phyloP scores from a whole-genome alignment of 2,797 vertebrate genomes.

The Furcifer pardalis region DNA sequence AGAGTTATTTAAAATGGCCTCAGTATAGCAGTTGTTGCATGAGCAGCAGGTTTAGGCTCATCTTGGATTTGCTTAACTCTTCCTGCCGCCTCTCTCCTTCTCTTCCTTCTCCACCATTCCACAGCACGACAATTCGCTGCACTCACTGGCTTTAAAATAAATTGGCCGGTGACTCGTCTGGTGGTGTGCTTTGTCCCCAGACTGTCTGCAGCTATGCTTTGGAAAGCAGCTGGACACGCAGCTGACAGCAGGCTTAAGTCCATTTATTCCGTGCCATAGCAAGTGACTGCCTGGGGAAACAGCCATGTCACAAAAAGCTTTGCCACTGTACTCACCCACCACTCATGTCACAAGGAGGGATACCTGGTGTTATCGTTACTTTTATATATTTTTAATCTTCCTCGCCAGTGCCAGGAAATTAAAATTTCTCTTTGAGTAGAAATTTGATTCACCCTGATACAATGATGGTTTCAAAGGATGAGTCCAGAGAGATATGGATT shows the following conservation, averaged over 20 bases:
- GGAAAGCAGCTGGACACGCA: constrained; percentile 57
- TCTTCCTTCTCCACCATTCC: constrained; percentile 32
- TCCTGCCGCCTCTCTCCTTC: no score
- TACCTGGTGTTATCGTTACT: neutral
- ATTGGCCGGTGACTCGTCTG: constrained; percentile 10
- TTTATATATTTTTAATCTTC: neutral
- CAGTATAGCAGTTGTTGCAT: neutral
- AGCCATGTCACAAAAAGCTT: constrained; percentile 22
- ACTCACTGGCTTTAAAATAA: constrained; percentile 32
- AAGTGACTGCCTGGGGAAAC: neutral
- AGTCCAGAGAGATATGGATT: no score
- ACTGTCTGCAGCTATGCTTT: constrained; percentile 44
- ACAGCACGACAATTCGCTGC: constrained; percentile 46
- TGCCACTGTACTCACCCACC: constrained; percentile 26
- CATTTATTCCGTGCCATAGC: neutral
- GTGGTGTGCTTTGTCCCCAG: constrained; percentile 48
- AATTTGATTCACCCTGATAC: no score
- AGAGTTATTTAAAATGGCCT: neutral
- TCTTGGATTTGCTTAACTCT: constrained; percentile 25
- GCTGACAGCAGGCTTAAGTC: constrained; percentile 32
- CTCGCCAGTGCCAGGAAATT: constrained; percentile 47
- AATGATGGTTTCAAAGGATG: no score
- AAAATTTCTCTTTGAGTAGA: constrained; percentile 10
- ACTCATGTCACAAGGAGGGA: constrained; percentile 45
- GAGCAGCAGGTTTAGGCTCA: constrained; percentile 19